Evolutionary conservation across 2,113 vertebrate genomes (phyloP).

Genomic region (Eonycteris spelaea): DNA sequence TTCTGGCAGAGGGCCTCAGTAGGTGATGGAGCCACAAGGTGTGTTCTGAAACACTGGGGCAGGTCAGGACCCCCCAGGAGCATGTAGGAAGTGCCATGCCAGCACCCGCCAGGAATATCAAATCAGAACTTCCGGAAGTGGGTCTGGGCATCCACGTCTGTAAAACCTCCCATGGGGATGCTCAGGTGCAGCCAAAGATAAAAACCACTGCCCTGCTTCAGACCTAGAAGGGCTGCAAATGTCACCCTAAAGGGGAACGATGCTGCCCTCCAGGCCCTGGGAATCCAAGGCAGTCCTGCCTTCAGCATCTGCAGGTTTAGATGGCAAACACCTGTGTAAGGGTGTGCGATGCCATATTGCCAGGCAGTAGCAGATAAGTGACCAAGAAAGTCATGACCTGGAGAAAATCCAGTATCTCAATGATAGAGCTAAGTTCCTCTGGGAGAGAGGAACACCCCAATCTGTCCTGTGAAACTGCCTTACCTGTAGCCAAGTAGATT

Average conservation of each 20-base stretch:
- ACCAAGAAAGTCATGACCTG: background rate
- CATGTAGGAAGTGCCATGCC: background rate
- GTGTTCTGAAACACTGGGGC: background rate
- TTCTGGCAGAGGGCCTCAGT: rapidly evolving
- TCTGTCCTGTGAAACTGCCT: background rate
- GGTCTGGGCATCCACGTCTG: background rate
- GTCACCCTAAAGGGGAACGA: background rate
- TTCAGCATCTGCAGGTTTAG: background rate
- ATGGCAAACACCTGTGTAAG: background rate
- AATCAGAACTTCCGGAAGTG: background rate
- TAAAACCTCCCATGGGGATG: background rate
- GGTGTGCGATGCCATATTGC: background rate
- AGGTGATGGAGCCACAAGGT: background rate
- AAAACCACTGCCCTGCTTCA: background rate
- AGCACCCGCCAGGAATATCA: background rate
- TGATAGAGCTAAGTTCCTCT: background rate
- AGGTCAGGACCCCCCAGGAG: no score
- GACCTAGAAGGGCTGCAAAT: background rate
- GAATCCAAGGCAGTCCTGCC: background rate
- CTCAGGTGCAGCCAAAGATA: background rate
- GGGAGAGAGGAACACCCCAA: background rate
- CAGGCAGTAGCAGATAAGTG: background rate
- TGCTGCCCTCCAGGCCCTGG: background rate
- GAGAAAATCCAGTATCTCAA: background rate
- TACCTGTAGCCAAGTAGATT: background rate